Base-by-base conservation (phyloP, 2,113 vertebrate genomes). In the Aegithalos caudatus region DNA sequence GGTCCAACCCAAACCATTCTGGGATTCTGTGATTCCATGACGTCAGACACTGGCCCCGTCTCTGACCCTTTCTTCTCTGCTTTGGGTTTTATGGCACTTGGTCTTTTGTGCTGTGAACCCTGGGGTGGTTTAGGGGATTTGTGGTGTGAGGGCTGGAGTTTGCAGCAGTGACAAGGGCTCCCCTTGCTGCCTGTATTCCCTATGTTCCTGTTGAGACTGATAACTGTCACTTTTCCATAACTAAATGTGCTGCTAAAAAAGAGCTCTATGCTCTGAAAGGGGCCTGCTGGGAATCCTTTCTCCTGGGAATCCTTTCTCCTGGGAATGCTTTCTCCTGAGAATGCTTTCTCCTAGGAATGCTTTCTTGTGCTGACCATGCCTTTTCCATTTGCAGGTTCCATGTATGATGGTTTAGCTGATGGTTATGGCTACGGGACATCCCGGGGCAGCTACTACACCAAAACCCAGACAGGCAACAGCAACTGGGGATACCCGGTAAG, bases 401-500 rank as follows among this genome's bases (percentile, higher is more conserved):
- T 98, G 95, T 98, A 98, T 0, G 98, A 98, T 8, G 93, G 97
- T 47, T 58, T 98, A 83, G 86, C 96, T 12, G 98, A 98, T 95
- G 97, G 95, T 61, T 97, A 98, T 24, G 98, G 88, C 96, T 98
- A 98, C 0, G 98, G 98, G 42, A 98, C 97, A 25, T 91, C 96
- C 81, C 95, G 98, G 23, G 95, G 97, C 95, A 97, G 96, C 97
- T 98, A 98, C 92, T 98, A 98, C 45, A 66, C 97, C 93, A 98
- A 98, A 97, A 95, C 97, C 81, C 98, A 98, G 65, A 94, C 94
- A 27, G 98, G 97, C 23, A 98, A 91, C 37, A 97, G 97, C 92
- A 97, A 2, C 7, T 98, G 98, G 98, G 98, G 97, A 10, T 98
- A 98, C 42, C 97, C 97, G 98, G 98, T 98, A 98, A 98, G 97